Conservation (phyloP, 2,888 invertebrate genomes). For the Caenorhabditis auriculariae region DNA sequence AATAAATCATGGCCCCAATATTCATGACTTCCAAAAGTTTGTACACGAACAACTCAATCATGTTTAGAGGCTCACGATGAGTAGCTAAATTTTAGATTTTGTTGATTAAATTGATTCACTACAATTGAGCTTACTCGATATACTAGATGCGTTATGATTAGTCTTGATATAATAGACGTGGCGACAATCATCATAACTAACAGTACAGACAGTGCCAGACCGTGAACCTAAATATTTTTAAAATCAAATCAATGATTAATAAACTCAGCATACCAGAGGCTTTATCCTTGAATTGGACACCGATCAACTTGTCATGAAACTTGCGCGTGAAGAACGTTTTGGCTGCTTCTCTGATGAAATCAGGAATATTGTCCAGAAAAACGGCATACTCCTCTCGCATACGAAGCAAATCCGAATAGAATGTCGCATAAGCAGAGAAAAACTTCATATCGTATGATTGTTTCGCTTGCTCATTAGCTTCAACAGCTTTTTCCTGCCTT, state of each 20-base stretch:
- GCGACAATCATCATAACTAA: slow-evolving; percentile 11
- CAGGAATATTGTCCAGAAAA: slow-evolving; percentile 8
- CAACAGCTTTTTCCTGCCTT: slow-evolving; percentile 6
- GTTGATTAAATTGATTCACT: slow-evolving; percentile 10
- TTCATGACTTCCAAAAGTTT: slow-evolving; percentile 3
- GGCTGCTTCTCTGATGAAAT: slow-evolving; percentile 16
- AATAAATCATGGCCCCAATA: neutral
- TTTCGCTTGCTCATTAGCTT: slow-evolving; percentile 14
- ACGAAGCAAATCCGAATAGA: slow-evolving; percentile 5
- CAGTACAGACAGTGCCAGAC: slow-evolving; percentile 13
- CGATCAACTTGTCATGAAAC: slow-evolving; percentile 8
- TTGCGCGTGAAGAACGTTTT: slow-evolving; percentile 20
- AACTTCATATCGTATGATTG: slow-evolving; percentile 7
- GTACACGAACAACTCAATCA: slow-evolving; percentile 2
- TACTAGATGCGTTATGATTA: slow-evolving; percentile 22
- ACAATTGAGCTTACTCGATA: slow-evolving; percentile 17
- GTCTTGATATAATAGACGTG: slow-evolving; percentile 21
- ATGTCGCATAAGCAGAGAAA: slow-evolving; percentile 5
- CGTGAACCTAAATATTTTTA: slow-evolving; percentile 11
- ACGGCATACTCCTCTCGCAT: slow-evolving; percentile 4
- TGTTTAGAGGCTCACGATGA: slow-evolving; percentile 15
- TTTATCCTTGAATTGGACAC: slow-evolving; percentile 15
- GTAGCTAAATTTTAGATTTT: slow-evolving; percentile 6
- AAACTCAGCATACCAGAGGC: slow-evolving; percentile 9
- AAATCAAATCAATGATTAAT: slow-evolving; percentile 5